phyloP scores from a whole-genome alignment of 92 coral and sea anemone species.

The Anthopleura xanthogrammica region DNA sequence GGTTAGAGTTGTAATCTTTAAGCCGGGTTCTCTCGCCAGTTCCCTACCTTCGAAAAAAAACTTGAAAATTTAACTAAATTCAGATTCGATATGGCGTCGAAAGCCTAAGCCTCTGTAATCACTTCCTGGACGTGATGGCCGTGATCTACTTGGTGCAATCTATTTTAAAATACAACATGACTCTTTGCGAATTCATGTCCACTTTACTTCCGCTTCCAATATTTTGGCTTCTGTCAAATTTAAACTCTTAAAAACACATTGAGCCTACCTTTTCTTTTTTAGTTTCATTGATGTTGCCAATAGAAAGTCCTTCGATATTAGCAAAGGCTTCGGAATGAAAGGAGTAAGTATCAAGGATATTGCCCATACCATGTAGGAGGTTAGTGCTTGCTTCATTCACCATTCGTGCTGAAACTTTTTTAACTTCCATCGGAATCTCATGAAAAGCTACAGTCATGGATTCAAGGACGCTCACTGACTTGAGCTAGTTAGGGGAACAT shows the following conservation, averaged over 20 bases:
- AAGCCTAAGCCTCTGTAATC: no score
- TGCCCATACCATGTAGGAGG: slow-evolving; percentile 76
- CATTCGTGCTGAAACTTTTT: slow-evolving; percentile 37
- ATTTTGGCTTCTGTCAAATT: no score
- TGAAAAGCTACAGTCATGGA: slow-evolving; percentile 56
- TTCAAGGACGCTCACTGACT: slow-evolving; percentile 65
- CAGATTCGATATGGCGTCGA: no score
- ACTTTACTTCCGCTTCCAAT: no score
- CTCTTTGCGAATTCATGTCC: no score
- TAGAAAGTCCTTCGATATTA: not conserved
- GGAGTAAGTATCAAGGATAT: slow-evolving; percentile 60
- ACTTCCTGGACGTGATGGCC: no score
- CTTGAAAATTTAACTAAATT: no score
- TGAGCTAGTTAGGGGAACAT: slow-evolving; percentile 31
- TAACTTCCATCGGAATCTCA: slow-evolving; percentile 25
- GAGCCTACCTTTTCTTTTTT: not conserved
- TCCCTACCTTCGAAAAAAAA: no score
- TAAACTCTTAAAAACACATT: not conserved
- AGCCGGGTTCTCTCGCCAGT: no score
- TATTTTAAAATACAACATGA: no score
- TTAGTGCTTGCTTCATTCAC: slow-evolving; percentile 67
- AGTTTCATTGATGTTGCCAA: not conserved
- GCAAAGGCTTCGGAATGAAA: slow-evolving; percentile 22
- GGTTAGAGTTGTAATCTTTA: no score
- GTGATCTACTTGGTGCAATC: no score